Conservation (phyloP, 1,140 invertebrate genomes). For the Drosophila persimilis region DNA sequence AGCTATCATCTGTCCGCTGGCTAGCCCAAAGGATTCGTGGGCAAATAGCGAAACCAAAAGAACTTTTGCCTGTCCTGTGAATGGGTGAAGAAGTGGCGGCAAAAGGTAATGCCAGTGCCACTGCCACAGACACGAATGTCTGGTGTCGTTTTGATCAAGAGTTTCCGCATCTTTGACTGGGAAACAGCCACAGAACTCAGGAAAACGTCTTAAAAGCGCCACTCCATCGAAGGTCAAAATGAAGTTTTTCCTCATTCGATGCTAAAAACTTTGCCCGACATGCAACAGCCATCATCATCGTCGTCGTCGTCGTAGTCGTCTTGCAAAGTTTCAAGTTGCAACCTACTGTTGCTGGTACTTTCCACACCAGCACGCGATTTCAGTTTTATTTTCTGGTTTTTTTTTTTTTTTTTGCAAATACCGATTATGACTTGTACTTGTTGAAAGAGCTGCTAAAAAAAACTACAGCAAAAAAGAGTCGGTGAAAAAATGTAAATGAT, state of each 20-base stretch:
- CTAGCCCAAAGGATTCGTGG: slow-evolving; percentile 35
- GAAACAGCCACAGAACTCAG: slow-evolving; percentile 17
- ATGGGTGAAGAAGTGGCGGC: background rate
- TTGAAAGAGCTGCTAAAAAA: slow-evolving; percentile 22
- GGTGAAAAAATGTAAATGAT: slow-evolving; percentile 54
- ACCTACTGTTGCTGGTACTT: background rate
- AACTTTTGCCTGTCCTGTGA: slow-evolving; percentile 5
- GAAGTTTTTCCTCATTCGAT: background rate
- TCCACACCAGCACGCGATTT: slow-evolving; percentile 55
- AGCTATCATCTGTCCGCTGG: background rate
- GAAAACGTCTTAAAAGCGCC: slow-evolving; percentile 10
- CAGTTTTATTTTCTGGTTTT: slow-evolving; percentile 9
- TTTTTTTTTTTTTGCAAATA: slow-evolving; percentile 7
- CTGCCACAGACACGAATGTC: slow-evolving; percentile 18
- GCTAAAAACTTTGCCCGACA: slow-evolving; percentile 31
- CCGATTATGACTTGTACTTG: slow-evolving; percentile 71
- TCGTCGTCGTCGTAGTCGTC: no score
- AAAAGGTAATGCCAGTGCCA: slow-evolving; percentile 3
- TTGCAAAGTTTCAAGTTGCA: slow-evolving; percentile 48
- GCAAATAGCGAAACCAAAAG: slow-evolving; percentile 11
- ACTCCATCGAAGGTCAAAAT: slow-evolving; percentile 4
- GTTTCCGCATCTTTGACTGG: slow-evolving; percentile 36
- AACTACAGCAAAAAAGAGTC: background rate
- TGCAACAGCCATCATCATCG: slow-evolving; percentile 37
- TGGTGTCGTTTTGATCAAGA: slow-evolving; percentile 25